A percentile compares a stretch with the other conserved stretches of the same genome.
Conservation (phyloP, 2,888 invertebrate species). For the Cephalotes varians region DNA sequence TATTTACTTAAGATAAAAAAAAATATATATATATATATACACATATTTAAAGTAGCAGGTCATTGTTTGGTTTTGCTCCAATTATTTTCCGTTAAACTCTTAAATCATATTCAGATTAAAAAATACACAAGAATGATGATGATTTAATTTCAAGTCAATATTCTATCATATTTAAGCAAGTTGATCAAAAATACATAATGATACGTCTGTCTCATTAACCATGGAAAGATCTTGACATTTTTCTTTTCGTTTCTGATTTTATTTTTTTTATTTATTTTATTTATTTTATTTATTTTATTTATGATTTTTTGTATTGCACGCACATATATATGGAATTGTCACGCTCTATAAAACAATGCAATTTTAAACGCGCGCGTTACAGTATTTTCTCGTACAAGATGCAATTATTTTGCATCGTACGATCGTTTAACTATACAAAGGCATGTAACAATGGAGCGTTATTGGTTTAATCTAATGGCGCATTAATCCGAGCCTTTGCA, state of each 20-base stretch:
- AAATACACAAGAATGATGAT: background rate
- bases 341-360: constrained; percentile 38
- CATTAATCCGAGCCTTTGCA: constrained; percentile 39
- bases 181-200: background rate
- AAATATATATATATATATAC: too few species aligned
- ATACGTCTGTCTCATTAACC: background rate
- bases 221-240: background rate
- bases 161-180: background rate
- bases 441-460: constrained; percentile 31
- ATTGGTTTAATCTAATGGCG: constrained; percentile 46
- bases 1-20: too few species aligned
- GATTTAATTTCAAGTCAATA: background rate
- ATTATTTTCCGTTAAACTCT: too few species aligned
- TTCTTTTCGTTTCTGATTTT: background rate
- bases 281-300: too few species aligned
- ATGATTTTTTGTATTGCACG: background rate
- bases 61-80: too few species aligned
- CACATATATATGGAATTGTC: background rate
- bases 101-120: too few species aligned
- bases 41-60: too few species aligned
- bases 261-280: too few species aligned
- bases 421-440: constrained; percentile 28
- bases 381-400: constrained; percentile 26
- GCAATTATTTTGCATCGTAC: constrained; percentile 35
- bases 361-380: constrained; percentile 7